Evolutionary conservation across 2,888 invertebrate species (phyloP).

Genomic region (Phytoseiulus persimilis): DNA sequence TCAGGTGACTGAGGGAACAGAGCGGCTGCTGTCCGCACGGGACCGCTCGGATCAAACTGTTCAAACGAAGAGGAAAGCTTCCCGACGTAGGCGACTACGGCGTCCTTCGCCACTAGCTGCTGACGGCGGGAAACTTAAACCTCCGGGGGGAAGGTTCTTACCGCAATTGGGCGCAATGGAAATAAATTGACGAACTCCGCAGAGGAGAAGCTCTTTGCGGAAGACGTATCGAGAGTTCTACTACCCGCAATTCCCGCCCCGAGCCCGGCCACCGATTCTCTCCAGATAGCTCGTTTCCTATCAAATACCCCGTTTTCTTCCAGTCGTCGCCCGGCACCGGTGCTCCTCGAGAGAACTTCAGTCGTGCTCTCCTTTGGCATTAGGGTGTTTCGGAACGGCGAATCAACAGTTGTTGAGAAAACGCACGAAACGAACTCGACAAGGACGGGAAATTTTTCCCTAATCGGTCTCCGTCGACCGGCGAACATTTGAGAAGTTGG

Average conservation of each 20-base stretch:
- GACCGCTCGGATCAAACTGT: too few relatives aligned
- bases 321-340: not conserved
- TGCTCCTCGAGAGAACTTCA: not conserved
- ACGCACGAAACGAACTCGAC: too few relatives aligned
- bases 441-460: too few relatives aligned
- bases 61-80: not conserved
- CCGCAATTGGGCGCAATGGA: constrained; percentile 38
- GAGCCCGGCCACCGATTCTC: not conserved
- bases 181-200: constrained; percentile 34
- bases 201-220: not conserved
- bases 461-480: too few relatives aligned
- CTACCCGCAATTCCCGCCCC: not conserved
- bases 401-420: too few relatives aligned
- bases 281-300: not conserved
- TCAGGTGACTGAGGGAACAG: too few relatives aligned
- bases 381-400: not conserved
- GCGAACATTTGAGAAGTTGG: too few relatives aligned
- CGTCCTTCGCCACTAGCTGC: not conserved
- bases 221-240: not conserved
- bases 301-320: not conserved
- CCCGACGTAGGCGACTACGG: not conserved
- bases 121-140: not conserved
- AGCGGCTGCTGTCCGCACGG: too few relatives aligned
- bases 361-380: not conserved
- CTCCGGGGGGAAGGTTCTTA: not conserved